Evolutionary conservation across 2,888 invertebrate species (phyloP).

Genomic region (Brachyptera risi): DNA sequence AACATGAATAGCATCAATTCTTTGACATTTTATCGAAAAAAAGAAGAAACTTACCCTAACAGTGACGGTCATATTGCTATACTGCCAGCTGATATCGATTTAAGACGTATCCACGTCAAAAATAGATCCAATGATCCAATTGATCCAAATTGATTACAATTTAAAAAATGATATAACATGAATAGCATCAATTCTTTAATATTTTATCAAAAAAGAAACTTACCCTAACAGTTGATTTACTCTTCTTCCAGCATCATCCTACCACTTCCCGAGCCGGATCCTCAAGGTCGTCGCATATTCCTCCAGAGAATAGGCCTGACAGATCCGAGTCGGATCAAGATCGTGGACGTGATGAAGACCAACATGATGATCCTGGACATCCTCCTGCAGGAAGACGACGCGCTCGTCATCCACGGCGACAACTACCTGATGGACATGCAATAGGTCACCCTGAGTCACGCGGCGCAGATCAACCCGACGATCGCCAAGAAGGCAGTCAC

Average conservation of each 20-base stretch:
- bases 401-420: conserved; percentile 35
- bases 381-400: conserved; percentile 57
- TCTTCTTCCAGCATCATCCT: conserved; percentile 21
- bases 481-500: conserved; percentile 55
- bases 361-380: conserved; percentile 56
- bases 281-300: conserved; percentile 49
- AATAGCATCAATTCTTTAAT: too few relatives aligned
- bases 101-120: too few relatives aligned
- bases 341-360: conserved; percentile 51
- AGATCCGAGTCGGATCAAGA: conserved; percentile 46
- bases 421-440: conserved; percentile 52
- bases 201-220: too few relatives aligned
- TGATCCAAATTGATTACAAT: too few relatives aligned
- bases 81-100: too few relatives aligned
- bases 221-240: too few relatives aligned
- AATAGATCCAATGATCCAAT: too few relatives aligned
- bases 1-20: too few relatives aligned
- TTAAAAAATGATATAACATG: too few relatives aligned
- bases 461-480: conserved; percentile 56
- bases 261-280: conserved; percentile 39
- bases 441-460: conserved; percentile 52
- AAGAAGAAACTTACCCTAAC: too few relatives aligned
- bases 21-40: too few relatives aligned
- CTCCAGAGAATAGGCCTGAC: conserved; percentile 51
- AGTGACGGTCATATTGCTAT: too few relatives aligned